A percentile compares a stretch with the other conserved stretches of the same genome.
Conservation (phyloP, 2,797 vertebrate species). For the Miichthys miiuy region DNA sequence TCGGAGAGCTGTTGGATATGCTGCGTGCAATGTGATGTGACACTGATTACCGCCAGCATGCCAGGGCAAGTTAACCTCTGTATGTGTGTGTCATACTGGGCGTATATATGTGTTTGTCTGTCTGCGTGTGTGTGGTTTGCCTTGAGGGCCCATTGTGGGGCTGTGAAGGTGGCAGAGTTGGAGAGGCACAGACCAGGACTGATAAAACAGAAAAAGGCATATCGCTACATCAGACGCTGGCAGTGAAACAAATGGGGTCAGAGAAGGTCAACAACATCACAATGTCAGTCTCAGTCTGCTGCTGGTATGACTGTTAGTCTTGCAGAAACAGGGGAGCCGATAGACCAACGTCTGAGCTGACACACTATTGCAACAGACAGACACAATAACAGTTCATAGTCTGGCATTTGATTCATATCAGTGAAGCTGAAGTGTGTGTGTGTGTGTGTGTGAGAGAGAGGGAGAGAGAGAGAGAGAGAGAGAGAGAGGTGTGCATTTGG, state of each 20-base stretch:
- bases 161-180: constrained; percentile 50
- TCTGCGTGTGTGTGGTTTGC: constrained; percentile 27
- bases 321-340: constrained; percentile 39
- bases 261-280: constrained; percentile 70
- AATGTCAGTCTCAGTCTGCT: constrained; percentile 65
- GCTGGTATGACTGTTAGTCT: constrained; percentile 34
- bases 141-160: constrained; percentile 45
- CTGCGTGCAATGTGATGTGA: constrained; percentile 51
- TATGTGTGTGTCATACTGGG: constrained; percentile 27
- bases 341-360: constrained; percentile 36
- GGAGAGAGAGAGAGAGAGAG: no score
- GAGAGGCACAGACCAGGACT: constrained; percentile 43
- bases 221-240: constrained; percentile 63
- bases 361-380: constrained; percentile 19
- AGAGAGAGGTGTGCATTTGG: not conserved
- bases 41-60: constrained; percentile 70
- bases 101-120: constrained; percentile 10
- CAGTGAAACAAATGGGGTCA: constrained; percentile 76
- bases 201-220: constrained; percentile 67
- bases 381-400: constrained; percentile 27
- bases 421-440: constrained; percentile 2
- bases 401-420: constrained; percentile 54
- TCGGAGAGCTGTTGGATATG: constrained; percentile 52
- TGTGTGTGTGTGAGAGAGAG: not conserved
- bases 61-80: constrained; percentile 66